Percentiles rank a stretch among this genome's conserved stretches.
These are phyloP conservation scores for Vesta saturnalis DNA, from an alignment of 2,888 invertebrate species.

Conservation along the genomic window DNA sequence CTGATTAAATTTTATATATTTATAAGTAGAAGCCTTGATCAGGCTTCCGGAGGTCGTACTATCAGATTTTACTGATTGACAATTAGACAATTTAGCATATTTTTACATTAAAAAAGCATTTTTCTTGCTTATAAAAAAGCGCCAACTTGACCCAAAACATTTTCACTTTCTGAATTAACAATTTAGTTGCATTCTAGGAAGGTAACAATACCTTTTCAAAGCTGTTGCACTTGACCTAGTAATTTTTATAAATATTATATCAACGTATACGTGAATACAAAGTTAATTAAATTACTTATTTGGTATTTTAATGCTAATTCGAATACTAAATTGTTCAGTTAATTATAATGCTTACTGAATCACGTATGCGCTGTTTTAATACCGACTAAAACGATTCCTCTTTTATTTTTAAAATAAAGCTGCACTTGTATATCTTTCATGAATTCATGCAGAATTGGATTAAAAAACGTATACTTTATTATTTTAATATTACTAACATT, in stretches of 20 bases:
- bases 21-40: constrained; percentile 22
- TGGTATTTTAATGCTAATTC: constrained; percentile 14
- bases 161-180: constrained; percentile 12
- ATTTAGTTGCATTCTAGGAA: constrained; percentile 23
- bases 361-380: no score
- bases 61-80: constrained; percentile 14
- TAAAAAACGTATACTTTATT: no score
- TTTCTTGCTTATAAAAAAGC: constrained; percentile 4
- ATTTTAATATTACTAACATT: no score
- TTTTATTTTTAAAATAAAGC: no score
- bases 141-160: constrained; percentile 14
- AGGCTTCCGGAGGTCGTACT: constrained; percentile 29
- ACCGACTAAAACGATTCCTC: no score
- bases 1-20: constrained; percentile 21
- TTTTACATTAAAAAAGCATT: no score
- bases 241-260: constrained; percentile 26
- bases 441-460: no score
- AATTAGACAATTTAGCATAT: no score
- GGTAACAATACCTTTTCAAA: constrained; percentile 28
- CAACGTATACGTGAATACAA: constrained; percentile 1
- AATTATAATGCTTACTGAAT: no score
- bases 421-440: no score
- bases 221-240: constrained; percentile 37
- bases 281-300: constrained; percentile 21
- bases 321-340: no score